Percentiles rank a stretch among this genome's conserved stretches.
These are phyloP conservation scores for Campoplex nolae DNA, from an alignment of 2,888 invertebrate genomes.

Conservation along the genomic window DNA sequence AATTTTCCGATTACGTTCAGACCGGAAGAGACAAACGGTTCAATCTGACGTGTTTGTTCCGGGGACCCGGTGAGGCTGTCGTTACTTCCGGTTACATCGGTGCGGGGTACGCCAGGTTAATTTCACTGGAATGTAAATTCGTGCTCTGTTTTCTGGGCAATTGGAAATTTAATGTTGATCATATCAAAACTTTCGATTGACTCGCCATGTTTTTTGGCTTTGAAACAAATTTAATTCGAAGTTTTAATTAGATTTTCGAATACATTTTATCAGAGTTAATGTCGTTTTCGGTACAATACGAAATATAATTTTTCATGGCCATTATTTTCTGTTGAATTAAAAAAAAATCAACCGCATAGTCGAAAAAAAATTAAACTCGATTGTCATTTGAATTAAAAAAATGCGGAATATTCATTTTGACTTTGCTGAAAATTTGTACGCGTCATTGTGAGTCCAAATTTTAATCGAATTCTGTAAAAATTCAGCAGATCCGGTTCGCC, in stretches of 20 bases:
- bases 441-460: not conserved
- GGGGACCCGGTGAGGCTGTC: constrained; percentile 96
- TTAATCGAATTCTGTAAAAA: constrained; percentile 43
- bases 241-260: not conserved
- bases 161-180: not conserved
- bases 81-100: constrained; percentile 97
- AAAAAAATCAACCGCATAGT: too few relatives aligned
- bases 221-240: not conserved
- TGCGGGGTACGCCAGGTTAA: constrained; percentile 89
- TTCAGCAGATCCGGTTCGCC: constrained; percentile 93
- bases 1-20: constrained; percentile 97
- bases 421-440: not conserved
- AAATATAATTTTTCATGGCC: not conserved
- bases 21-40: constrained; percentile 96
- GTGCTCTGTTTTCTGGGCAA: not conserved
- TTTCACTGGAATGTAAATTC: constrained; percentile 22
- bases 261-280: not conserved
- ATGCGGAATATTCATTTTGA: not conserved
- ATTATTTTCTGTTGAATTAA: not conserved
- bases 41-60: constrained; percentile 96
- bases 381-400: not conserved
- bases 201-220: too few relatives aligned
- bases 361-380: not conserved
- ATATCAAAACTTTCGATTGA: not conserved
- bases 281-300: too few relatives aligned